Base-by-base conservation (phyloP, 2,888 invertebrate species). In the Philaethria dido region DNA sequence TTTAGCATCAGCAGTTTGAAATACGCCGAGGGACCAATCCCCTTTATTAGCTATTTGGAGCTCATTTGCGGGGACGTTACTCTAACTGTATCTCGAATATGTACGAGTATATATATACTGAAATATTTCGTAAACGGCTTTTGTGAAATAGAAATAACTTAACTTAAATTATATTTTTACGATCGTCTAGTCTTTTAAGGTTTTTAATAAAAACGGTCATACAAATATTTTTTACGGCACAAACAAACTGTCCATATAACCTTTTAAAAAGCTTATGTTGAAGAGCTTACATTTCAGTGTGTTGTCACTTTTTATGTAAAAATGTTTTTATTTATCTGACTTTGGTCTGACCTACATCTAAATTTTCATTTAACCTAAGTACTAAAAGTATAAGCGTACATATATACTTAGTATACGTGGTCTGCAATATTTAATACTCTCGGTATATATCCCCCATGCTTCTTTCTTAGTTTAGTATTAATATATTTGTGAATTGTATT, bases 1-100 rank as follows among this genome's bases (percentile, higher is more conserved):
- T 78, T 79, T 76, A 79, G 72, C 74, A 74, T 75, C 74, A 72
- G 74, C 74, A 69, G 73, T 75, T 74, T 69, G 69, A 74, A 74
- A 62, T 72, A 71, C 71, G 72, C 71, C 54, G 70, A 71, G 29
- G 64, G 69, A 57, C 69, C 71, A 72, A 77, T 76, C 74, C 75
- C 74, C 78, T 82, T 82, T 82, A 82, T 81, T 78, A 78, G 76
- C 80, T 78, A 75, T 75, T 70, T 78, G 75, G 74, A 80, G 76
- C 77, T 77, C 76, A 73, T 80, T 78, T 50, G 52, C 50, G 55
- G 25, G 45, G 60, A 54, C 25, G 39, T 45, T 63, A 44, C 44
- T 36, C 61, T 66, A 60, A 60, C 63, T 63, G 50, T 69, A 63
- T 66, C 42, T 59, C 18, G 45, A 59, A 60, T 42, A 63, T n/a